Base-by-base conservation (phyloP, 2,797 vertebrate genomes). In the Notolabrus celidotus region DNA sequence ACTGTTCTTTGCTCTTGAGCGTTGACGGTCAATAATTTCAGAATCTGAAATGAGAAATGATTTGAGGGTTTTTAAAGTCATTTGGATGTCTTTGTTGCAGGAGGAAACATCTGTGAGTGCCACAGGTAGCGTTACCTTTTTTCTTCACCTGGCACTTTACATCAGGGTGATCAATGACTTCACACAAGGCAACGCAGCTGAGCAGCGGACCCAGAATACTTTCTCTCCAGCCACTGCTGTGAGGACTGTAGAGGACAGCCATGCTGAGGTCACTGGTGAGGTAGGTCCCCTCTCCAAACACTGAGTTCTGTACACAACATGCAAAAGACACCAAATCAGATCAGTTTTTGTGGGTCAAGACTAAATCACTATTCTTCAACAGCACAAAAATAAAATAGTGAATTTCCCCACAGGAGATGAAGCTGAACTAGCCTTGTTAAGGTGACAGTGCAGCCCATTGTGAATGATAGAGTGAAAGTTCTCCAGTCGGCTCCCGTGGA, bases 381-480 rank as follows among this genome's bases (percentile, higher is more conserved):
- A 60, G 16, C 20, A 12, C 5, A 16, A 49, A n/a, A n/a, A n/a
- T n/a, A n/a, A n/a, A n/a, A n/a, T n/a, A n/a, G 1, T 4, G 20
- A 5, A 22, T 20, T 10, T 19, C 2, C 15, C 39, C 17, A 51
- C 15, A n/a, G 11, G 3, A 50, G 10, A 10, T n/a, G 16, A 42
- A 1, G n/a, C 36, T 16, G 29, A 34, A 67, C 53, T 5, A 1
- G 91, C 92, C 89, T 91, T 93, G 84, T 90, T 93, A 70, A 99
- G 93, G 70, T 99, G 98, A 91, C 98, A 98, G 84, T 99, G 98
- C 38, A 99, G 92, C 74, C 98, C 98, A 0, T 97, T 97, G 91
- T 99, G 96, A 77, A 98, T 89, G 74, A 99, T 99, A 49, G 98
- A 99, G 84, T 99, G 97, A 86, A 99, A 99, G 92, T 99, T 99